Evolutionary conservation across 1,140 invertebrate genomes (phyloP).

Genomic region (Trichoplusia ni): DNA sequence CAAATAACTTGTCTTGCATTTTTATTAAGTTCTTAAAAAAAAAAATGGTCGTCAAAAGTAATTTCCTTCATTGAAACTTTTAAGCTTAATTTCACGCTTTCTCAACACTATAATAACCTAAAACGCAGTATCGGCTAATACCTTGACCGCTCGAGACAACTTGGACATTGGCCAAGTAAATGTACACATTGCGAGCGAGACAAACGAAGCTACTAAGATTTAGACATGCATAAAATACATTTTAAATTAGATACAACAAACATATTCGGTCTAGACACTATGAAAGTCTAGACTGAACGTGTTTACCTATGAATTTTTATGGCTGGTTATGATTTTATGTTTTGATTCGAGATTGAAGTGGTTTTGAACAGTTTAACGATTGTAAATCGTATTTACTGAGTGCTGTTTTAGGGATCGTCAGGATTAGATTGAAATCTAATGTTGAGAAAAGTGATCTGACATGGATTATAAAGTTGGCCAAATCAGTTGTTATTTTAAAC

Average conservation of each 20-base stretch:
- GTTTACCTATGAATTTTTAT: slow-evolving; percentile 12
- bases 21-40: too few species aligned
- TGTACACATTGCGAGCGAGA: slow-evolving; percentile 30
- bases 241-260: slow-evolving; percentile 20
- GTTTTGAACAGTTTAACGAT: background rate
- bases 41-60: background rate
- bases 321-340: background rate
- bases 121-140: slow-evolving; percentile 26
- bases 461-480: too few species aligned
- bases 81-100: slow-evolving; percentile 4
- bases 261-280: slow-evolving; percentile 13
- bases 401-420: background rate
- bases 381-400: background rate
- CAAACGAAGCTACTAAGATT: slow-evolving; percentile 28
- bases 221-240: slow-evolving; percentile 34
- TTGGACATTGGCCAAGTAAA: slow-evolving; percentile 19
- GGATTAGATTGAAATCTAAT: too few species aligned
- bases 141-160: slow-evolving; percentile 23
- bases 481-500: too few species aligned
- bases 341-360: background rate
- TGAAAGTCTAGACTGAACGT: slow-evolving; percentile 14
- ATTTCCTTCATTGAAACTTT: background rate
- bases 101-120: slow-evolving; percentile 17
- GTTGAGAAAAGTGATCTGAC: too few species aligned
- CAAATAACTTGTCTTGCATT: too few species aligned